phyloP scores from a whole-genome alignment of 2,797 vertebrate genomes.

The Prunella strophiata region DNA sequence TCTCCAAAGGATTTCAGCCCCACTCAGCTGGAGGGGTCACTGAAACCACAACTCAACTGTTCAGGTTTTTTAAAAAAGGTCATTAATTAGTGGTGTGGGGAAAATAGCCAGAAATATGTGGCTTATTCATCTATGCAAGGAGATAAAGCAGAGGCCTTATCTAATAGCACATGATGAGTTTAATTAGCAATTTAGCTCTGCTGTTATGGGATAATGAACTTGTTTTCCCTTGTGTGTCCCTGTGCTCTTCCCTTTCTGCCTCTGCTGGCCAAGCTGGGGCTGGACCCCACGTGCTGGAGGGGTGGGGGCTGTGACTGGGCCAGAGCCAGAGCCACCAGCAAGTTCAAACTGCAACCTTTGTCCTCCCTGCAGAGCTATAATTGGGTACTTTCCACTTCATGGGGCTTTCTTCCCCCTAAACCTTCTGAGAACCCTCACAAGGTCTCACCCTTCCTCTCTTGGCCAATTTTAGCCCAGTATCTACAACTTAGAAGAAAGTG shows the following conservation, averaged over 20 bases:
- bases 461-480: background rate
- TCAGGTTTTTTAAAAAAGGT: background rate
- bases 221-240: background rate
- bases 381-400: background rate
- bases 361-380: background rate
- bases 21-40: background rate
- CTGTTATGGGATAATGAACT: background rate
- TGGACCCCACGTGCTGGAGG: background rate
- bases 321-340: background rate
- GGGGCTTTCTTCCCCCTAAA: background rate
- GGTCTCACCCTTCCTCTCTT: background rate
- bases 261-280: background rate
- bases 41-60: background rate
- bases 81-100: background rate
- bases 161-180: background rate
- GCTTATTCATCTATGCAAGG: background rate
- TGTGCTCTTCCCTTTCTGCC: background rate
- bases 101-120: background rate
- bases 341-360: background rate
- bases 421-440: background rate
- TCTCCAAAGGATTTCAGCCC: background rate
- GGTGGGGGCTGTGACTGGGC: background rate
- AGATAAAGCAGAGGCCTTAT: background rate
- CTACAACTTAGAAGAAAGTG: background rate
- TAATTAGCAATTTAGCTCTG: conserved; percentile 40